phyloP scores from a whole-genome alignment of 2,113 vertebrate species.

The Oryzias curvinotus region DNA sequence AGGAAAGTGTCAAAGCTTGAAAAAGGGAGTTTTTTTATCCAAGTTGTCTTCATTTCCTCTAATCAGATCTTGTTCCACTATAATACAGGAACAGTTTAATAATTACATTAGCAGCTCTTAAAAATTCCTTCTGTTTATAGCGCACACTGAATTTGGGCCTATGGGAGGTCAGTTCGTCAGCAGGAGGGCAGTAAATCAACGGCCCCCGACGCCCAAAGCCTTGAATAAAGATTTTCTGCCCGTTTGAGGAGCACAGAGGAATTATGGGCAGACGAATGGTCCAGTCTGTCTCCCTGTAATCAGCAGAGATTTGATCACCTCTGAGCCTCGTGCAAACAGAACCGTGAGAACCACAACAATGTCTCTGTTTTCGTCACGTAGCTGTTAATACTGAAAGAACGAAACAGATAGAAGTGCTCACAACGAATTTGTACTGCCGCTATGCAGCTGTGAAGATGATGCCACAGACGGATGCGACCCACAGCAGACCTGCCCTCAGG shows the following conservation, averaged over 20 bases:
- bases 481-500: constrained; percentile 60
- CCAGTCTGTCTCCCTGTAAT: no score
- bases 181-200: constrained; percentile 63
- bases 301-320: no score
- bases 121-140: constrained; percentile 76
- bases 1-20: constrained; percentile 41
- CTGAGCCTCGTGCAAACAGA: no score
- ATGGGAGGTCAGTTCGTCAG: constrained; percentile 55
- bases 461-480: constrained; percentile 32
- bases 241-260: constrained; percentile 27
- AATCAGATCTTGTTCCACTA: constrained; percentile 74
- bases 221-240: constrained; percentile 62
- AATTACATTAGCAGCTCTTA: constrained; percentile 73
- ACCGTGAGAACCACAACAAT: no score
- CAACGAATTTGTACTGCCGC: not conserved
- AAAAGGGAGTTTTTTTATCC: constrained; percentile 26
- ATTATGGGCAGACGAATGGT: not conserved
- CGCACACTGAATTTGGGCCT: constrained; percentile 38
- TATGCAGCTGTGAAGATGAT: constrained; percentile 30
- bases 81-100: constrained; percentile 73
- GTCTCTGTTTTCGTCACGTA: no score
- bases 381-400: not conserved
- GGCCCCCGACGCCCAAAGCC: constrained; percentile 49
- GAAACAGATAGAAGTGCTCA: not conserved
- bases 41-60: constrained; percentile 46